These are phyloP conservation scores for Galleria mellonella DNA, from an alignment of 1,140 invertebrate species.

Conservation along the genomic window DNA sequence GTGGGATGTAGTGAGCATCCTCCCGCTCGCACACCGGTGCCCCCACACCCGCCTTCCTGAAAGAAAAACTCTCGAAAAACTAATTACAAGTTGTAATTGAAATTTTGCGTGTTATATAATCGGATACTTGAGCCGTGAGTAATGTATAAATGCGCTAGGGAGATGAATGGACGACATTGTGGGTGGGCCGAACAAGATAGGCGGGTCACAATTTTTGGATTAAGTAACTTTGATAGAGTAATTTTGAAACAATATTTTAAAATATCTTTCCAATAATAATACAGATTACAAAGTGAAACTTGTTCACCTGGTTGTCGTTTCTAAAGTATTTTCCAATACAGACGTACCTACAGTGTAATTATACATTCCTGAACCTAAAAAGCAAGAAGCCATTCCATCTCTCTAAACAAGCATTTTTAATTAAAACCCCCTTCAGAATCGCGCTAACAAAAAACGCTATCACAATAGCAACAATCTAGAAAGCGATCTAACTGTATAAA, in stretches of 20 bases:
- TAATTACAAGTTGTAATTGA: constrained; percentile 77
- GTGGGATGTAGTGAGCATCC: constrained; percentile 18
- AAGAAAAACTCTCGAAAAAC: constrained; percentile 76
- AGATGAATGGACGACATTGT: constrained; percentile 51
- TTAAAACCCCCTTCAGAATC: constrained; percentile 66
- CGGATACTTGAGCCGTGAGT: constrained; percentile 74
- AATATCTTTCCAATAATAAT: constrained; percentile 1
- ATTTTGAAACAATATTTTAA: constrained; percentile 26
- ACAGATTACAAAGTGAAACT: too few species aligned
- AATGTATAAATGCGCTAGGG: constrained; percentile 67
- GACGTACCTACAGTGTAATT: not conserved
- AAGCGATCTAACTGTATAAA: constrained; percentile 72
- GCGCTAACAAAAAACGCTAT: constrained; percentile 58
- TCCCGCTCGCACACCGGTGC: constrained; percentile 32
- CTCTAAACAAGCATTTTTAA: constrained; percentile 63
- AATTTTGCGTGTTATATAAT: constrained; percentile 77
- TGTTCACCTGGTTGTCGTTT: too few species aligned
- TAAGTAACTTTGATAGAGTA: constrained; percentile 37
- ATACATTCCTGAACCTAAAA: constrained; percentile 5
- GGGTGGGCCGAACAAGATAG: constrained; percentile 33
- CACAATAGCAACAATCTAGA: constrained; percentile 72
- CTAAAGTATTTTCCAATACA: too few species aligned
- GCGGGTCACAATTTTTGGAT: constrained; percentile 32
- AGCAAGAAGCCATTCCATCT: constrained; percentile 34
- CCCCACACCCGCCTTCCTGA: constrained; percentile 62